Evolutionary conservation across 2,113 vertebrate species (phyloP).

Genomic region (Glaucidium brasilianum): DNA sequence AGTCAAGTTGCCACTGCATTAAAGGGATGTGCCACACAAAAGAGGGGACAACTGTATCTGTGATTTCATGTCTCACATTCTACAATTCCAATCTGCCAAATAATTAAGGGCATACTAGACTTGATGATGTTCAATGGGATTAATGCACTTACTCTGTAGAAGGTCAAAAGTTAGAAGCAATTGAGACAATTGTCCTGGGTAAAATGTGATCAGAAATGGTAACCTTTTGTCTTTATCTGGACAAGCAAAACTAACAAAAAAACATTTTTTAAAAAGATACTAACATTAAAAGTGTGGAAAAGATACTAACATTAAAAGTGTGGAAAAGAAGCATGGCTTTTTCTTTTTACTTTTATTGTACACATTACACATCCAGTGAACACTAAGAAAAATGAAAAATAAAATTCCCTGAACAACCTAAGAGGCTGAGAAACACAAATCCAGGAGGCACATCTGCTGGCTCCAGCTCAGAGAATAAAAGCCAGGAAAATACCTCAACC

Average conservation of each 20-base stretch:
- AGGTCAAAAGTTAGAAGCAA: not conserved
- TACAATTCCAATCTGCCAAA: not conserved
- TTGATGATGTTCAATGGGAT: not conserved
- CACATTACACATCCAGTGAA: not conserved
- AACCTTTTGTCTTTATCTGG: not conserved
- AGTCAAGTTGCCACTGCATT: not conserved
- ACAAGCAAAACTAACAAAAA: not conserved
- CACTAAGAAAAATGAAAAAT: not conserved
- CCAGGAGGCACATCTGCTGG: not conserved
- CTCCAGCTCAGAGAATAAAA: not conserved
- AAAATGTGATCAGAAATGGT: not conserved
- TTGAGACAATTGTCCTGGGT: not conserved
- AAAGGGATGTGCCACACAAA: not conserved
- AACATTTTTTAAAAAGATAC: not conserved
- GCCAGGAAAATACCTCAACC: not conserved
- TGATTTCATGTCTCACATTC: not conserved
- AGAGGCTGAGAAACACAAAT: not conserved
- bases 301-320: not conserved
- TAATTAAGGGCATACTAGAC: not conserved
- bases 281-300: not conserved
- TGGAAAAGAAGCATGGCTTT: not conserved
- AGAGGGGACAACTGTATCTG: not conserved
- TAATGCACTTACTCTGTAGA: not conserved
- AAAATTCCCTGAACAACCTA: not conserved
- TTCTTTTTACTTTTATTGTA: not conserved